Evolutionary conservation across 2,888 invertebrate species (phyloP).

Genomic region (Lordiphosa fenestrarum): DNA sequence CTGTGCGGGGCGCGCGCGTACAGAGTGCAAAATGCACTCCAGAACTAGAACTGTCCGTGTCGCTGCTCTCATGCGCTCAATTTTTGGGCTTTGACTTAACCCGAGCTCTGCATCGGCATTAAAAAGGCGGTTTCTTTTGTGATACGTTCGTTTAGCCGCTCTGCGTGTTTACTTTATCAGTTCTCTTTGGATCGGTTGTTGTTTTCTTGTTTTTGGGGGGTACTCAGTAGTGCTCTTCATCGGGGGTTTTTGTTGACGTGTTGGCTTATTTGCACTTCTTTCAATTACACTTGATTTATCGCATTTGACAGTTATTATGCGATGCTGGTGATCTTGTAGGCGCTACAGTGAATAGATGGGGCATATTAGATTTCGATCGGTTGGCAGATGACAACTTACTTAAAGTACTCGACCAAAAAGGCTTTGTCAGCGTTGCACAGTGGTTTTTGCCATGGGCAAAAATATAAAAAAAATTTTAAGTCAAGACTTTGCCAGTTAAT

Average conservation of each 20-base stretch:
- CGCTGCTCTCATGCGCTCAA: constrained; percentile 5
- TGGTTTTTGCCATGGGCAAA: too few species aligned
- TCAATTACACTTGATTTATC: constrained; percentile 75
- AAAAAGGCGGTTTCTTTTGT: constrained; percentile 4
- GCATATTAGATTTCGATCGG: constrained; percentile 5
- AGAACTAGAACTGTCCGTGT: constrained; percentile 12
- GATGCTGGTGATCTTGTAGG: constrained; percentile 52
- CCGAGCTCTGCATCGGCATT: constrained; percentile 7
- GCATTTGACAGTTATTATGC: constrained; percentile 66
- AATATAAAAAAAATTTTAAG: too few species aligned
- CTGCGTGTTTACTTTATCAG: too few species aligned
- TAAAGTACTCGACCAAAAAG: too few species aligned
- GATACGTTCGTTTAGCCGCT: too few species aligned
- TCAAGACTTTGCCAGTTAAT: too few species aligned
- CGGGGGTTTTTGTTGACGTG: constrained; percentile 41
- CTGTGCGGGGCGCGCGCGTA: constrained; percentile 1
- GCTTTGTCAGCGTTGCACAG: too few species aligned
- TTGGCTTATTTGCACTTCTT: constrained; percentile 74
- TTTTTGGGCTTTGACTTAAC: constrained; percentile 14
- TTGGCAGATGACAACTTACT: too few species aligned
- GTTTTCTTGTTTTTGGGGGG: too few species aligned
- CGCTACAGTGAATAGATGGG: constrained; percentile 22
- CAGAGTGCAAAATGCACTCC: constrained; percentile 51
- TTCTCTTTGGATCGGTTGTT: constrained; percentile 18
- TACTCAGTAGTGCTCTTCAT: constrained; percentile 10